A percentile compares a stretch with the other conserved stretches of the same genome.
Evolutionary conservation across 2,888 invertebrate genomes (phyloP).

Genomic region (Chloroclystis v-ata): DNA sequence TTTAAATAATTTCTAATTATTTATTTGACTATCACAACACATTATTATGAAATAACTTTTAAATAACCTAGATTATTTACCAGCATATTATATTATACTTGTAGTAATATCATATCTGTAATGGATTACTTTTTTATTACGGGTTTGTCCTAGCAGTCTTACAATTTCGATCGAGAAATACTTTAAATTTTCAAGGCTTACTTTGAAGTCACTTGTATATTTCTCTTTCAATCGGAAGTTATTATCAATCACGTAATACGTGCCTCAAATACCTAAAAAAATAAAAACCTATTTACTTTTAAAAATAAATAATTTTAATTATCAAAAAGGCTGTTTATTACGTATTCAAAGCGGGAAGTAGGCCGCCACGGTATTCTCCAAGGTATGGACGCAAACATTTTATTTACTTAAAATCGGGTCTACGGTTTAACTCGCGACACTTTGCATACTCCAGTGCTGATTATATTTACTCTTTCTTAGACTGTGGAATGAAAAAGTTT

Average conservation of each 20-base stretch:
- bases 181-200: background rate
- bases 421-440: constrained; percentile 39
- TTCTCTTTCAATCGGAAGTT: background rate
- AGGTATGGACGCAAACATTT: constrained; percentile 44
- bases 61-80: no score
- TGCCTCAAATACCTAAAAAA: background rate
- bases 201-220: background rate
- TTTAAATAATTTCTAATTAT: no score
- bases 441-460: constrained; percentile 32
- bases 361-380: constrained; percentile 37
- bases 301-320: constrained; percentile 44
- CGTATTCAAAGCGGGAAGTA: constrained; percentile 46
- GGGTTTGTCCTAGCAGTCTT: no score
- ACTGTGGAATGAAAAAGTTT: constrained; percentile 24
- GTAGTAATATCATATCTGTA: no score
- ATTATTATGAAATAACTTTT: no score
- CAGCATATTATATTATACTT: no score
- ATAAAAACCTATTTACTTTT: constrained; percentile 20
- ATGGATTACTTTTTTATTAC: no score
- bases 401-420: constrained; percentile 56
- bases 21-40: no score
- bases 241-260: background rate
- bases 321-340: constrained; percentile 52
- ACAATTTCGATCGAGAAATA: no score
- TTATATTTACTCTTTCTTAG: constrained; percentile 28